Base-by-base conservation (phyloP, 2,888 invertebrate species). In the Unio pictorum region DNA sequence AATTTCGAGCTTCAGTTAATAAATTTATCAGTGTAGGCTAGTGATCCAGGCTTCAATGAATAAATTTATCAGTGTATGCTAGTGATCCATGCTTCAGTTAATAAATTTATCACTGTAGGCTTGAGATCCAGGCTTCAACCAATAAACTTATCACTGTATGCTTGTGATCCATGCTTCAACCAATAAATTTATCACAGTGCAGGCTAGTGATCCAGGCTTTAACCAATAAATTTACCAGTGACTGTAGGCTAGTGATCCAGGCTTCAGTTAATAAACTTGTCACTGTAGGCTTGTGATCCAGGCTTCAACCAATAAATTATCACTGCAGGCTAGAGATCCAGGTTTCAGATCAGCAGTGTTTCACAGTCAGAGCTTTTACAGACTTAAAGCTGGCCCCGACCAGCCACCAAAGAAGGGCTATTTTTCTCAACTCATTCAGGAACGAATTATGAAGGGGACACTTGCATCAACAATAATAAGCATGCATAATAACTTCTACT, bases 401-500 rank as follows among this genome's bases (percentile, higher is more conserved):
- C 55, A 62, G 18, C 68, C 76, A 28, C 75, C 77, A 20, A 67
- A 69, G 34, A 78, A 75, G 63, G 82, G 81, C 11, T 79, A 75
- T 58, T 74, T 76, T 55, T 80, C 83, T 8, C 68, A 79, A 75
- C 56, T 83, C 20, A 76, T 87, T 55, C 77, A 73, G 57, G 80
- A 85, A 20, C 74, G 78, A 7, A 80, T 87, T 15, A 63, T 62
- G 4, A 30, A 67, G 23, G 84, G 83, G 7, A 72, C 76, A 45
- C 79, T 79, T 55, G 82, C 85, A 0, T 67, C 77, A 58, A 78
- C 72, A 60, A 68, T 86, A 20, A 75, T 88, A 75, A 78, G 82
- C 17, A 87, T 88, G 81, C 85, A 87, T 66, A 79, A 82, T 34
- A 83, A 82, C 56, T 83, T 85, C 61, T 88, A 87, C 78, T 88